Evolutionary conservation across 2,113 vertebrate species (phyloP).

Genomic region (Setophaga petechia): DNA sequence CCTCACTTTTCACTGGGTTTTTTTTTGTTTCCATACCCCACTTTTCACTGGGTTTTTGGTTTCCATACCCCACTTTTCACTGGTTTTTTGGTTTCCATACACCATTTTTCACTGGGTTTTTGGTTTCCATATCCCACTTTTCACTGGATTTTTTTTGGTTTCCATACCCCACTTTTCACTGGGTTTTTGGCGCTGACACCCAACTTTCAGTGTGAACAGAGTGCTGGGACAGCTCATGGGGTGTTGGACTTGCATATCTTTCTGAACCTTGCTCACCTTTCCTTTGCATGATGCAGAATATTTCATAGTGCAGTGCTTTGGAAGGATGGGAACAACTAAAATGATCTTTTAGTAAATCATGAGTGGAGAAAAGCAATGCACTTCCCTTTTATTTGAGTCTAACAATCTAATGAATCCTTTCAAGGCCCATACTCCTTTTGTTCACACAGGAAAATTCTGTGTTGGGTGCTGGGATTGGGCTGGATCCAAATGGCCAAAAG

Average conservation of each 20-base stretch:
- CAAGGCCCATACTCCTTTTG: background rate
- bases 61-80: no score
- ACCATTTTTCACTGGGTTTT: no score
- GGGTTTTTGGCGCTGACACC: background rate
- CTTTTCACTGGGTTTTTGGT: no score
- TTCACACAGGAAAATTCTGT: background rate
- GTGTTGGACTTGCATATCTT: background rate
- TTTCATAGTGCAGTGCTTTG: background rate
- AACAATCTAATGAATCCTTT: background rate
- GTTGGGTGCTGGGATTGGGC: background rate
- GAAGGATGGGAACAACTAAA: background rate
- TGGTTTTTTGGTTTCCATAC: no score
- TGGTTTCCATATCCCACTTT: no score
- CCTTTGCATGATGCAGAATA: background rate
- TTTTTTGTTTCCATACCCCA: no score
- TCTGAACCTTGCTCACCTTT: background rate
- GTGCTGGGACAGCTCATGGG: background rate
- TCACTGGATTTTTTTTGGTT: background rate
- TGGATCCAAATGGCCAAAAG: background rate
- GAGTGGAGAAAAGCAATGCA: background rate
- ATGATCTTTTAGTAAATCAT: background rate
- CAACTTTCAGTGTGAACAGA: background rate
- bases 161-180: background rate
- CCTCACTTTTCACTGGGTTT: no score
- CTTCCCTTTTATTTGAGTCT: background rate